Evolutionary conservation across 2,888 invertebrate species (phyloP), one percentile per base, ranked within the genome.

Genomic region (Caenorhabditis sp.): DNA sequence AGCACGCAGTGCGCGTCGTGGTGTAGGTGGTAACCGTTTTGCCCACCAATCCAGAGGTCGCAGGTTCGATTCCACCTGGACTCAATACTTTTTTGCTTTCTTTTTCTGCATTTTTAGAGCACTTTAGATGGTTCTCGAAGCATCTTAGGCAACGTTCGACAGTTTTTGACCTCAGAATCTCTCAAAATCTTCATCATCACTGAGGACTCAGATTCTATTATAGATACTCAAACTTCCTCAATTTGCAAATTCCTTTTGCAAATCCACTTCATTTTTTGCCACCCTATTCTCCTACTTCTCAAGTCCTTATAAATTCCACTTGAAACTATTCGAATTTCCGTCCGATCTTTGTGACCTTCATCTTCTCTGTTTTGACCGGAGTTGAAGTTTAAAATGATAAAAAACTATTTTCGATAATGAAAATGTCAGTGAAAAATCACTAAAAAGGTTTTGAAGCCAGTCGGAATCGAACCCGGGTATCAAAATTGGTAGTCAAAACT

Each of bases 261-360:
- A 5, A 38, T 38, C 61, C 31, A 41, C 63, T 41, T 31, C 41
- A 16, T 64, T 26, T 56, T 64, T 26, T 64, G n/a, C 22, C n/a
- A 1, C 24, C 5, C n/a, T 47, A 26, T 38, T 4, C 4, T n/a
- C n/a, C n/a, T n/a, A n/a, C 19, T 10, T 26, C 35, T 19, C 19
- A 44, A 44, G 47, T n/a, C 47, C 47, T 47, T 47, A n/a, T n/a
- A 47, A 47, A 47, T 47, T 47, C 47, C 47, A 47, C 47, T 47
- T 47, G 2, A 47, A 47, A 47, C n/a, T 47, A 14, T 44, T 63
- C 24, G 22, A 22, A 38, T 63, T 35, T 4, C 4, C 22, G 10
- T 54, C 2, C 24, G 19, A 19, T 24, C 2, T 1, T 16, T n/a
- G 5, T n/a, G 31, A 10, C 28, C 16, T 31, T 58, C 47, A n/a